Base-by-base conservation (phyloP, 2,113 vertebrate genomes). In the Probosciger aterrimus region DNA sequence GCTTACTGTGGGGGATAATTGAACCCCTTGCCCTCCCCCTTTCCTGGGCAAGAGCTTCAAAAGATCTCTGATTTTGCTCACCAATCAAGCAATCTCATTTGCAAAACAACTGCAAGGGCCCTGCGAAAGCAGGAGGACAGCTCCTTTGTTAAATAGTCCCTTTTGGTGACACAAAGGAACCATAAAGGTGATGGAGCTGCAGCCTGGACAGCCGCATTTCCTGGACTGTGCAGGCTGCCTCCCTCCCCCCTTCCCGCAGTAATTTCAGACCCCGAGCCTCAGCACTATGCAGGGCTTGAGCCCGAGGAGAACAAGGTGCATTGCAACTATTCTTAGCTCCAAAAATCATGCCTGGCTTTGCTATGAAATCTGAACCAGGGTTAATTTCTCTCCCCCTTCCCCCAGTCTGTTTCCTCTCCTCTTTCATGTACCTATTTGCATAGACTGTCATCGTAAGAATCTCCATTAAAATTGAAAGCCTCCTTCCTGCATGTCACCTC, bases 371-470 rank as follows among this genome's bases (percentile, higher is more conserved):
- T 19, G 94, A 96, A 93, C 92, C 94, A 77, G 81, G 78, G 78
- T 96, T 93, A 87, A 95, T 86, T 94, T 96, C 93, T 93, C 68
- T 57, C 41, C 90, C 89, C 93, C 93, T 97, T 94, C 90, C 88
- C 95, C 89, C 87, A 31, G 5, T 31, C 93, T 57, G 93, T 92
- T 97, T 96, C 92, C 94, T 96, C 90, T 96, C 75, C 79, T 80
- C 95, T 96, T 96, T 97, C 94, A 97, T 96, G 93, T 96, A 97
- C 82, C 88, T 92, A 95, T 97, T 95, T 97, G 96, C 94, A 96
- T 96, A 96, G 90, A 95, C 90, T 91, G 96, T 96, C 95, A 95
- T 97, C 85, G 35, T 91, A 89, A 95, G 94, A 93, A 95, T 95
- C 95, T 95, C 96, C 94, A 95, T 97, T 95, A 95, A 95, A 96